Conservation (phyloP, 2,888 invertebrate species). For the Melipona bicolor region DNA sequence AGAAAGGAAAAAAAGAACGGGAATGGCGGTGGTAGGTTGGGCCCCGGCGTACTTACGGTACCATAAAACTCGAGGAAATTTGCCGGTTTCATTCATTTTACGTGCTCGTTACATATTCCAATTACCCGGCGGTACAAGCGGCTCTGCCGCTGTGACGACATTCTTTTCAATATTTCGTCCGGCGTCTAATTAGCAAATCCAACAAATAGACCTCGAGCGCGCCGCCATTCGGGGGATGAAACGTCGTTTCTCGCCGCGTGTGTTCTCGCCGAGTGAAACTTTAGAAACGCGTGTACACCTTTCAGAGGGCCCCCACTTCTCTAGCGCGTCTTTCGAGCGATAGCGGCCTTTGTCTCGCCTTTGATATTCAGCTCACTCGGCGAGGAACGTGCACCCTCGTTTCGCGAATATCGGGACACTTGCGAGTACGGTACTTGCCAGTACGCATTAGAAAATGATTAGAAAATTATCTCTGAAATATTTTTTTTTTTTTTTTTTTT, state of each 20-base stretch:
- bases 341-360: neutral
- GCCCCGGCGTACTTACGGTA: constrained; percentile 22
- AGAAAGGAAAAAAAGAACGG: too few species aligned
- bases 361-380: neutral
- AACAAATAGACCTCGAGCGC: constrained; percentile 29
- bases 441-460: neutral
- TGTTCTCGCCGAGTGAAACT: neutral
- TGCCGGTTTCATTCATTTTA: constrained; percentile 48
- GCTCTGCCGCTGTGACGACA: constrained; percentile 32
- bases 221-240: constrained; percentile 12
- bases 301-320: neutral
- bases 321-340: neutral
- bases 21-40: neutral
- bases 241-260: constrained; percentile 1
- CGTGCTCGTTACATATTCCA: constrained; percentile 61
- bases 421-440: neutral
- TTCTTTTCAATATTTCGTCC: constrained; percentile 52
- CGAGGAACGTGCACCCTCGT: neutral
- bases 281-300: constrained; percentile 22
- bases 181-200: constrained; percentile 52
- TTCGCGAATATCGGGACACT: neutral
- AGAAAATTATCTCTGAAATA: neutral
- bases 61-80: constrained; percentile 48
- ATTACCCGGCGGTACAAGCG: constrained; percentile 41
- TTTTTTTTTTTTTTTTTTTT: too few species aligned